phyloP scores from a whole-genome alignment of 2,113 vertebrate species.

The Myocastor coypus region DNA sequence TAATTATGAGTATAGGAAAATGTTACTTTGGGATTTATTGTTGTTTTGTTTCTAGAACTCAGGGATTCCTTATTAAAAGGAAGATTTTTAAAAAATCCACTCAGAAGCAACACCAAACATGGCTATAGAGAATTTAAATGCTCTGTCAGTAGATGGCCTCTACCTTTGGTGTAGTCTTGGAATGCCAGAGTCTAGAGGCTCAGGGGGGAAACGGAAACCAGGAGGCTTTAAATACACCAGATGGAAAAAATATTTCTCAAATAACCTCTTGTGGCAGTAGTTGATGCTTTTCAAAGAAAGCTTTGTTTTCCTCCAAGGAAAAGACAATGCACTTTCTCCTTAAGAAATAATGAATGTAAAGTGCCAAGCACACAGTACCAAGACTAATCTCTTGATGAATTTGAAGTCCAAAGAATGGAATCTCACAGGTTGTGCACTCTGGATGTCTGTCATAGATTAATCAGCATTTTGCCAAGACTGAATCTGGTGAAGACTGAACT shows the following conservation, averaged over 20 bases:
- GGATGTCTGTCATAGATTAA: neutral
- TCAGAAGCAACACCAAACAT: neutral
- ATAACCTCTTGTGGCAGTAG: neutral
- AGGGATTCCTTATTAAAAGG: slow-evolving; percentile 4
- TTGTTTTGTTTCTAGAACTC: slow-evolving; percentile 2
- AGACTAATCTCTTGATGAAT: slow-evolving; percentile 33
- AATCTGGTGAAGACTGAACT: neutral
- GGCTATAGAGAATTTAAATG: neutral
- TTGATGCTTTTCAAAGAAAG: slow-evolving; percentile 51
- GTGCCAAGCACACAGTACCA: neutral
- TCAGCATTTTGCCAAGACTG: neutral
- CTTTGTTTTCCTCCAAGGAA: neutral
- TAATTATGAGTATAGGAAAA: slow-evolving; percentile 17
- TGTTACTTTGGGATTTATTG: neutral
- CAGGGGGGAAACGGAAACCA: slow-evolving; percentile 33
- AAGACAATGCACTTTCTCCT: neutral
- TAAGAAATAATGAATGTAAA: neutral
- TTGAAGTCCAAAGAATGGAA: slow-evolving; percentile 3
- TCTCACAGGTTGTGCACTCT: neutral
- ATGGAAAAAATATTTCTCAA: slow-evolving; percentile 41
- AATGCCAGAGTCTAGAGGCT: neutral
- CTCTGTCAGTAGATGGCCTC: neutral
- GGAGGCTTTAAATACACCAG: neutral
- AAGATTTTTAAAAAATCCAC: neutral
- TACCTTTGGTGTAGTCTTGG: neutral